Evolutionary conservation across 2,113 vertebrate species (phyloP).

Genomic region (Thamnaconus septentrionalis): DNA sequence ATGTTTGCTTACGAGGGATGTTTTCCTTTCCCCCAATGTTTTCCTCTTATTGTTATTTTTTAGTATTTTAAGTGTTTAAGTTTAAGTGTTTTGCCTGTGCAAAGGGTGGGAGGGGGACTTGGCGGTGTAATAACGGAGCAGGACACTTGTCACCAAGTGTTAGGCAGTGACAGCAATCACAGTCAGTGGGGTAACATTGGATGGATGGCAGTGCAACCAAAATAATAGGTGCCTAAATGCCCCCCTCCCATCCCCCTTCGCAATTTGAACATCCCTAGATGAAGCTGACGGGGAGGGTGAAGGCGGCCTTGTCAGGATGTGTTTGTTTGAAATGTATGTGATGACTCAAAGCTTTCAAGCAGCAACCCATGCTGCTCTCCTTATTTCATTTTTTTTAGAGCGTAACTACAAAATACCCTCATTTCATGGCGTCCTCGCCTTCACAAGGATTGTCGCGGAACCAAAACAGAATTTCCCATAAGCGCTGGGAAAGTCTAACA

Average conservation of each 20-base stretch:
- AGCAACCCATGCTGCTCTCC: background rate
- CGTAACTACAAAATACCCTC: background rate
- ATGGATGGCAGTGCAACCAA: constrained; percentile 16
- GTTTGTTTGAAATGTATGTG: constrained; percentile 25
- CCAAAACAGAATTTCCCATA: too few species aligned
- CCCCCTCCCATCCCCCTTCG: constrained; percentile 21
- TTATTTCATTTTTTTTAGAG: background rate
- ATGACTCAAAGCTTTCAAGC: constrained; percentile 15
- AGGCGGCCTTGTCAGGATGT: constrained; percentile 43
- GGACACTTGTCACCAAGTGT: constrained; percentile 55
- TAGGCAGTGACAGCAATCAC: constrained; percentile 40
- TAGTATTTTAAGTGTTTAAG: too few species aligned
- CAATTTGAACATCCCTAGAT: constrained; percentile 42
- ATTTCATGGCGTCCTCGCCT: too few species aligned
- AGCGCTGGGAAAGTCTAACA: too few species aligned
- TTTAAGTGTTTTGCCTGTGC: background rate
- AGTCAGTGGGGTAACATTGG: constrained; percentile 44
- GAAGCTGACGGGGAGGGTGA: constrained; percentile 7
- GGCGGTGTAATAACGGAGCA: constrained; percentile 31
- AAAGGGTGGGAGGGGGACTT: background rate
- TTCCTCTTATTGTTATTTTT: too few species aligned
- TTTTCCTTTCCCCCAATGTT: too few species aligned
- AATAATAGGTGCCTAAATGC: constrained; percentile 38
- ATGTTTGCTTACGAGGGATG: too few species aligned
- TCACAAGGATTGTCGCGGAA: too few species aligned